Evolutionary conservation across 1,140 invertebrate genomes (phyloP).

Genomic region (Stegodyphus dumicola): DNA sequence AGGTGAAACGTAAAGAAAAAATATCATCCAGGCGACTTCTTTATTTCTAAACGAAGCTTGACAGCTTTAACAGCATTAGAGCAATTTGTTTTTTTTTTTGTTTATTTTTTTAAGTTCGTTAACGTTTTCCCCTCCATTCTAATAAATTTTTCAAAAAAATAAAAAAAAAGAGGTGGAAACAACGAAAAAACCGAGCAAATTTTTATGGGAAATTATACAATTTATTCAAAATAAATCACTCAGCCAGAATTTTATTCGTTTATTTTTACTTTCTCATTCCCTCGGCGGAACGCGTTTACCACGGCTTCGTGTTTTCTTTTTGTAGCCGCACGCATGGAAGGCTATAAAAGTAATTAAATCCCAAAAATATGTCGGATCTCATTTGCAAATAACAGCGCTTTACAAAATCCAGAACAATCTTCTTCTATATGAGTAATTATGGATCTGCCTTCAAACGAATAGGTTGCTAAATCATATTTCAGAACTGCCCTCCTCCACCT

Average conservation of each 20-base stretch:
- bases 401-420: conserved; percentile 46
- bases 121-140: neutral
- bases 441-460: conserved; percentile 12
- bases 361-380: conserved; percentile 53
- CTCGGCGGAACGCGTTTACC: neutral
- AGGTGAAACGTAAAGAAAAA: neutral
- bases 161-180: neutral
- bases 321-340: neutral
- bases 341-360: conserved; percentile 61
- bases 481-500: neutral
- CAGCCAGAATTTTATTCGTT: neutral
- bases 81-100: conserved; percentile 2
- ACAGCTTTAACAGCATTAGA: conserved; percentile 19
- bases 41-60: conserved; percentile 22
- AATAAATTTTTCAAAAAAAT: neutral
- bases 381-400: conserved; percentile 41
- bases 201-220: conserved; percentile 41
- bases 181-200: neutral
- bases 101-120: neutral
- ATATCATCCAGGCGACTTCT: neutral
- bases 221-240: conserved; percentile 58
- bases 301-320: neutral
- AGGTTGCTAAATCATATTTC: conserved; percentile 44
- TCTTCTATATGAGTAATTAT: conserved; percentile 60
- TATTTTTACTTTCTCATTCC: neutral